phyloP scores from a whole-genome alignment of 1,140 invertebrate genomes.

The Spodoptera frugiperda region DNA sequence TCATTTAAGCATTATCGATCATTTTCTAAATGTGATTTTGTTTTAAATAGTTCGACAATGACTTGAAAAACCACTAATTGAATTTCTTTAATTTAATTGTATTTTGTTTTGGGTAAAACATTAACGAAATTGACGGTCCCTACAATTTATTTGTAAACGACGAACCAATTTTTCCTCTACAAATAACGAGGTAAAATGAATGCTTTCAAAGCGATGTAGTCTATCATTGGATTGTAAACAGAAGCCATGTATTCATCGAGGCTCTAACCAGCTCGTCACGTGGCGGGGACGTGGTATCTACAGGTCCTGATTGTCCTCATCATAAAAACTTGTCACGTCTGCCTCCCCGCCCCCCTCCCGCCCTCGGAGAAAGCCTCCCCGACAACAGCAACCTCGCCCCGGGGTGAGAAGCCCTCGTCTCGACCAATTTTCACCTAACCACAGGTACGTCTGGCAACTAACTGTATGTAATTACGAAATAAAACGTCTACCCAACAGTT shows the following conservation, averaged over 20 bases:
- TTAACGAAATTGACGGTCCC: too few species aligned
- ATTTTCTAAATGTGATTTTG: not conserved
- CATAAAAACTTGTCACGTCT: conserved; percentile 70
- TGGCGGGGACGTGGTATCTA: conserved; percentile 57
- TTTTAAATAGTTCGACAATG: not conserved
- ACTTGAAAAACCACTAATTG: too few species aligned
- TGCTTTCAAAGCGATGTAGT: conserved; percentile 18
- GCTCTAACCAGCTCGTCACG: conserved; percentile 57
- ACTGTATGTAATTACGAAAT: conserved; percentile 23
- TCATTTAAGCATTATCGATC: conserved; percentile 23
- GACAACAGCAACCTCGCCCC: conserved; percentile 11
- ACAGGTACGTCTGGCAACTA: not conserved
- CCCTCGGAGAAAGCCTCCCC: conserved; percentile 52
- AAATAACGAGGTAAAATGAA: conserved; percentile 7
- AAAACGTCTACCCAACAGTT: conserved; percentile 3
- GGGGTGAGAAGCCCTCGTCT: conserved; percentile 23
- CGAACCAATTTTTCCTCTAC: not conserved
- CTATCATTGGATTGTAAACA: conserved; percentile 40
- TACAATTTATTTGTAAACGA: too few species aligned
- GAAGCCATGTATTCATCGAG: conserved; percentile 60
- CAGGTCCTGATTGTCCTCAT: conserved; percentile 70
- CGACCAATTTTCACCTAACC: conserved; percentile 24
- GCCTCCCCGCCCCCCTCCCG: conserved; percentile 20
- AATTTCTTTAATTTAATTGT: too few species aligned
- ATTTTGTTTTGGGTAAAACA: too few species aligned